Conservation (phyloP, 2,113 vertebrate species). For the Axis porcinus region DNA sequence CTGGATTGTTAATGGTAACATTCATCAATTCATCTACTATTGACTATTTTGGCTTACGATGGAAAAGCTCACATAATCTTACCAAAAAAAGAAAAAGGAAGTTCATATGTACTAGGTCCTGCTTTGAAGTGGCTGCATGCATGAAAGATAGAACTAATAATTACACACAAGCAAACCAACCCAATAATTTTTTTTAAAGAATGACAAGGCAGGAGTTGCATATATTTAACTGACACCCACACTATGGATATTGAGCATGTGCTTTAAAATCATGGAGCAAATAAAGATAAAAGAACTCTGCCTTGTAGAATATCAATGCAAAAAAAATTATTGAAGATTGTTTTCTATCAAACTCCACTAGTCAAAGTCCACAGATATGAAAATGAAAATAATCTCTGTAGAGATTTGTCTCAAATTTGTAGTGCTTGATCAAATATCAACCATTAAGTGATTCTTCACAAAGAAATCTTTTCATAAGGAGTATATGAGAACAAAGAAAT, state of each 20-base stretch:
- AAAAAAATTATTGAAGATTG: not conserved
- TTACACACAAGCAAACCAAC: not conserved
- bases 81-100: not conserved
- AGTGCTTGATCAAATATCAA: not conserved
- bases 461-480: constrained; percentile 19
- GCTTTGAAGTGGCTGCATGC: not conserved
- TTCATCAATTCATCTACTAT: not conserved
- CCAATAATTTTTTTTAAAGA: not conserved
- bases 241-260: constrained; percentile 7
- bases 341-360: not conserved
- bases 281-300: constrained; percentile 12
- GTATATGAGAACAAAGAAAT: constrained; percentile 14
- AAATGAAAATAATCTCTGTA: constrained; percentile 27
- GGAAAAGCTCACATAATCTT: not conserved
- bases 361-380: constrained; percentile 8
- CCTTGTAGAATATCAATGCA: constrained; percentile 2
- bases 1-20: not conserved
- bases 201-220: not conserved
- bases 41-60: not conserved
- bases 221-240: not conserved
- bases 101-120: not conserved
- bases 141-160: constrained; percentile 10
- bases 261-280: not conserved
- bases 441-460: constrained; percentile 9
- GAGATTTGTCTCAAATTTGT: constrained; percentile 14